Percentiles rank a stretch among this genome's conserved stretches.
Evolutionary conservation across 2,113 vertebrate species (phyloP).

Genomic region (Cairina moschata): DNA sequence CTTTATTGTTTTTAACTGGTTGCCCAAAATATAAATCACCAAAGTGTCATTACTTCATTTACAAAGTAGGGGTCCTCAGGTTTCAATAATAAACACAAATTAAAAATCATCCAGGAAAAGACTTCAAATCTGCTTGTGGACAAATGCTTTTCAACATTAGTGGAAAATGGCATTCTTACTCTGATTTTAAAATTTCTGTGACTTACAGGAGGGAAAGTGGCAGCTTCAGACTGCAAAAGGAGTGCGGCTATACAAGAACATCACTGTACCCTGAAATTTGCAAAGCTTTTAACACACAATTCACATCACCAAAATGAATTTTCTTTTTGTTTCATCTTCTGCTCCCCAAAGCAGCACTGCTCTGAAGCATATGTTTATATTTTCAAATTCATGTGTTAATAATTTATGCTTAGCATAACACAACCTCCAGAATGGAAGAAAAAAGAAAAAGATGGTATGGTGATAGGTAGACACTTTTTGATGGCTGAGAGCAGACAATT

Average conservation of each 20-base stretch:
- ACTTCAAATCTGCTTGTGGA: background rate
- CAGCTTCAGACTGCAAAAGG: background rate
- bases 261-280: background rate
- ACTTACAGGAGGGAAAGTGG: background rate
- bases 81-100: background rate
- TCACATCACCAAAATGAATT: background rate
- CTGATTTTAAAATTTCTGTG: background rate
- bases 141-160: background rate
- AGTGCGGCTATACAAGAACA: background rate
- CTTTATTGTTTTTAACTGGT: background rate
- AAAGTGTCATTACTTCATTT: background rate
- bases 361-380: background rate
- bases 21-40: background rate
- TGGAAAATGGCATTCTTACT: background rate
- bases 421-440: background rate
- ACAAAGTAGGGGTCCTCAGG: background rate
- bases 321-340: background rate
- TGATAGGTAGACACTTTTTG: background rate
- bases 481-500: background rate
- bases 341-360: too few relatives aligned
- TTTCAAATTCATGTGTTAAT: background rate
- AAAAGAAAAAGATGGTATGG: background rate
- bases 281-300: background rate
- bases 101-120: background rate
- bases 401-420: background rate